Evolutionary conservation across 2,113 vertebrate species (phyloP).

Genomic region (Nothobranchius furzeri): DNA sequence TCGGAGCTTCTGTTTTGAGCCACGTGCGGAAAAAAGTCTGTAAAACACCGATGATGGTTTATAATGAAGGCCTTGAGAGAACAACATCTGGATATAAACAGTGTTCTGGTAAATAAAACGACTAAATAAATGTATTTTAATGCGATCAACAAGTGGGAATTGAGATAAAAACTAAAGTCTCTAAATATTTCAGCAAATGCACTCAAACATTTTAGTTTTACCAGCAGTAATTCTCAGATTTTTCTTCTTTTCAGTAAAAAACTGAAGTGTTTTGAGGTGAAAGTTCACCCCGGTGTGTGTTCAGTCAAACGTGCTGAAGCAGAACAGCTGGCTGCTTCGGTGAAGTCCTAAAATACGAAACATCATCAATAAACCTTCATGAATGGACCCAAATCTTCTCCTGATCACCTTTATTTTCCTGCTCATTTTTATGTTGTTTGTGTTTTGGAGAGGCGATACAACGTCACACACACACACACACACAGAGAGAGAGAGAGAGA

Average conservation of each 20-base stretch:
- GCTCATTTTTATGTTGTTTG: constrained; percentile 9
- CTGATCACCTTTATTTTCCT: constrained; percentile 51
- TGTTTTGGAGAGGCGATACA: constrained; percentile 25
- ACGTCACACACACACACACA: not conserved
- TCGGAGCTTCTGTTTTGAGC: constrained; percentile 28
- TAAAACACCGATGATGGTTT: constrained; percentile 42
- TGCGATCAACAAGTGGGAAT: constrained; percentile 65
- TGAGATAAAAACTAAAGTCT: constrained; percentile 25
- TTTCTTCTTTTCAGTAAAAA: constrained; percentile 23
- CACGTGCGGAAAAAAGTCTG: constrained; percentile 16
- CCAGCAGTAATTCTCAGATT: constrained; percentile 29
- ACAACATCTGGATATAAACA: not conserved
- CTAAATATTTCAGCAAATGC: not conserved
- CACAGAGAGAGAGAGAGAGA: not conserved
- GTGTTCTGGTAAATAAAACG: constrained; percentile 3
- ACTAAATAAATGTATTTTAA: constrained; percentile 6
- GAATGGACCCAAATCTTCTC: constrained; percentile 86
- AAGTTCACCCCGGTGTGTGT: not conserved
- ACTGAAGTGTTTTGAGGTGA: constrained; percentile 6
- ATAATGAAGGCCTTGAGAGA: constrained; percentile 4
- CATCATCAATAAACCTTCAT: constrained; percentile 80
- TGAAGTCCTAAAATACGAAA: constrained; percentile 1
- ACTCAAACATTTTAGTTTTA: constrained; percentile 27
- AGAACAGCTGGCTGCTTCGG: constrained; percentile 16
- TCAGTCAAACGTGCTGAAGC: constrained; percentile 24